Base-by-base conservation (phyloP, 2,888 invertebrate genomes). In the Andrena minutula region DNA sequence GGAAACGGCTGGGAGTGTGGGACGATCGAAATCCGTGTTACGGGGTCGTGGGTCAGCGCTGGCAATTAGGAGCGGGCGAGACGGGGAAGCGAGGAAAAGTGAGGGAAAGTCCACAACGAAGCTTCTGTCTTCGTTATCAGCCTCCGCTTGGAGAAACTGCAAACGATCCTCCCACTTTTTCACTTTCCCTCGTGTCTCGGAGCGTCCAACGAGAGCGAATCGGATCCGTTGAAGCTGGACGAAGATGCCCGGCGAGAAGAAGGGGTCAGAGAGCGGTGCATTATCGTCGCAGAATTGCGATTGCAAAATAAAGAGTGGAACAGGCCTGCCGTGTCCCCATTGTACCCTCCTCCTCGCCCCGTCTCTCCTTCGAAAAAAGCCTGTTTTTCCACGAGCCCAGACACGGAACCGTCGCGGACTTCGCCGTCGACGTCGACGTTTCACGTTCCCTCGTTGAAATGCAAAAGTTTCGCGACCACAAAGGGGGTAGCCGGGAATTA, bases 391-490 rank as follows among this genome's bases (percentile, higher is more conserved):
- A 51, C 51, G 72, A 66, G 7, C 47, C 0, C 16, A 32, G 26
- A 32, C 20, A 49, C 51, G 68, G 58, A 12, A 30, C 58, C 68
- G 28, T 32, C 66, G 68, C 61, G 35, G 56, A 35, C 63, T 23
- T 72, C 61, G 47, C 5, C 26, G 65, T 53, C 51, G 53, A 30
- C 28, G 35, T 47, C 41, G 60, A 3, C 23, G 63, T 60, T 69
- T 26, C 58, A 2, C 35, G 32, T 49, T 49, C 35, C 60, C 32
- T 64, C 72, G 72, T 83, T 83, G 64, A 70, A 70, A 83, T 89
- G 92, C 89, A 89, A 91, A 91, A 89, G 89, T 91, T 91, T 89
- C 89, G 90, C 90, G 87, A 91, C 87, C 82, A 86, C 88, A 89
- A 89, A 90, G 81, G 86, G 86, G 88, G 79, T 84, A 71, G 82